phyloP scores from a whole-genome alignment of 2,888 invertebrate genomes.

The Nasonia oneida region DNA sequence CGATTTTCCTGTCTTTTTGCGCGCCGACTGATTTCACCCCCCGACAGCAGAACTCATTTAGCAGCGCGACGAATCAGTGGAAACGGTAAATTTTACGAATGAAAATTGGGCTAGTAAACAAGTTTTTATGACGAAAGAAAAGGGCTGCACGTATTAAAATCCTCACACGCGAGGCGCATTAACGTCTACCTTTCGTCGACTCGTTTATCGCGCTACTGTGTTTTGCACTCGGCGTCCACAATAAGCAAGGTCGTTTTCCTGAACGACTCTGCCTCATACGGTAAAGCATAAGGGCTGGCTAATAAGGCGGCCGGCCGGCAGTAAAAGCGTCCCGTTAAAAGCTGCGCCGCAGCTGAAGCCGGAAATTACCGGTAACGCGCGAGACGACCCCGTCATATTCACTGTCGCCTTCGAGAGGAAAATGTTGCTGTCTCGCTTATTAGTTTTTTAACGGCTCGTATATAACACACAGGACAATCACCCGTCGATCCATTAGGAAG shows the following conservation, averaged over 20 bases:
- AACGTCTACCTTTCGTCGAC: slow-evolving; percentile 29
- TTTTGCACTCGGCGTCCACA: slow-evolving; percentile 59
- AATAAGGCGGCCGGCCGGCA: slow-evolving; percentile 51
- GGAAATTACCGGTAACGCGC: slow-evolving; percentile 52
- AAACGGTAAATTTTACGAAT: not conserved
- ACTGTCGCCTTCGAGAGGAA: not conserved
- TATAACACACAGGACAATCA: not conserved
- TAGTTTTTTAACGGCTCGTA: slow-evolving; percentile 43
- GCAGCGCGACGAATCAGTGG: not conserved
- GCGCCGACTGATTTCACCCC: not conserved
- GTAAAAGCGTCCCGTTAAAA: slow-evolving; percentile 33
- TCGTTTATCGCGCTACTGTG: slow-evolving; percentile 43
- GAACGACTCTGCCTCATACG: slow-evolving; percentile 5
- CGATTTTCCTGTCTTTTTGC: not conserved
- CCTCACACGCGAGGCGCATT: slow-evolving; percentile 52
- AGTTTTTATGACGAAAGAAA: slow-evolving; percentile 1
- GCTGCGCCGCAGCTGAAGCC: slow-evolving; percentile 7
- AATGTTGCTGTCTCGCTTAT: slow-evolving; percentile 45
- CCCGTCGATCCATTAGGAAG: not conserved
- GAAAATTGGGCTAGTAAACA: not conserved
- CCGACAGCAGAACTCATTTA: not conserved
- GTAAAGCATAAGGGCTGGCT: slow-evolving; percentile 38
- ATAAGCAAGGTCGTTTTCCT: slow-evolving; percentile 53
- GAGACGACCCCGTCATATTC: slow-evolving; percentile 6
- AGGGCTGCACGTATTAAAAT: not conserved